Base-by-base conservation (phyloP, 2,797 vertebrate genomes). In the Ctenosaura bakeri region DNA sequence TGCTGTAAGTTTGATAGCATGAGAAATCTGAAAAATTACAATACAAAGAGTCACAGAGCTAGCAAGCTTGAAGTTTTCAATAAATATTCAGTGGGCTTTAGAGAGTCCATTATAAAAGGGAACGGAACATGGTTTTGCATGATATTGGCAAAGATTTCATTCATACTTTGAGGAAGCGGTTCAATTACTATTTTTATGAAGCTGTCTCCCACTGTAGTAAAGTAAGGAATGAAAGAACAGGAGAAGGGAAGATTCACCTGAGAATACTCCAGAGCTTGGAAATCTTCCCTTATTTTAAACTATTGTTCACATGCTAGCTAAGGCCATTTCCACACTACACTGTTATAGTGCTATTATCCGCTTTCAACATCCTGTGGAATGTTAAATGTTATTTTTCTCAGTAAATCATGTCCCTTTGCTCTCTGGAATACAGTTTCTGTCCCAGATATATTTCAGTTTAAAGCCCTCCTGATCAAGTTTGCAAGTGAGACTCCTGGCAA, bases 1-100 rank as follows among this genome's bases (percentile, higher is more conserved):
- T 94, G 93, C 59, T 84, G 32, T 82, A 90, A 90, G 91, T 90
- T 81, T 93, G 79, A 87, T 83, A 59, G 24, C 42, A 56, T 77
- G 59, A 26, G 73, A 78, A 83, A 77, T 82, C 29, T 64, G 56
- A 66, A 87, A 35, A 42, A 76, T 46, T 87, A 32, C 22, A 29
- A 32, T 82, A 71, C n/a, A 73, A 79, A 82, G 29, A 73, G 10
- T 59, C 66, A 73, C 14, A 62, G 73, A 71, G 79, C 14, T 82
- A 56, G 22, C 79, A 82, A 59, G 66, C 26, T 52, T 82, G 52
- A 59, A 20, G 66, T 88, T 82, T 52, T 74, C 92, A 91, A 92
- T 93, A 89, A 76, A 89, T 1, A 42, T 46, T 88, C 32, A 81
- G 0, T 90, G 50, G 12, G 88, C 42, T 90, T 89, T 59, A 76